Evolutionary conservation across 2,888 invertebrate genomes (phyloP).

Genomic region (Philereme vetulata): DNA sequence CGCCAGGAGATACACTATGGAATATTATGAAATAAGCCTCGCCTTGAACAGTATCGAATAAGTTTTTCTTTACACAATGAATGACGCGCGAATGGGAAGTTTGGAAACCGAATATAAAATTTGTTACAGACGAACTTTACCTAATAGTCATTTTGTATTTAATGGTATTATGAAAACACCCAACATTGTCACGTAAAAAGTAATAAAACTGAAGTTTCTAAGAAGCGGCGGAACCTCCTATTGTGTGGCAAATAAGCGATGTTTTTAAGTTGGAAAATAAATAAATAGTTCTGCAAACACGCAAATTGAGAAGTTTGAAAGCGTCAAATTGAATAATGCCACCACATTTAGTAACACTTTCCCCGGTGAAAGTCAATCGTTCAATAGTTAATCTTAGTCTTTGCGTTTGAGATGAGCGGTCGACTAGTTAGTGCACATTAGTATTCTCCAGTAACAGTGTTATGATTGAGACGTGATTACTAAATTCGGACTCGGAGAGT

Average conservation of each 20-base stretch:
- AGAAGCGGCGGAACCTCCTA: neutral
- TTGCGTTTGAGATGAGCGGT: slow-evolving; percentile 51
- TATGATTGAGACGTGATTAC: slow-evolving; percentile 36
- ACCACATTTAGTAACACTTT: slow-evolving; percentile 75
- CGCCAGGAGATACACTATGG: slow-evolving; percentile 30
- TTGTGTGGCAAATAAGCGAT: neutral
- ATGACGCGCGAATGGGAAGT: slow-evolving; percentile 3
- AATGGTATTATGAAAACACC: slow-evolving; percentile 5
- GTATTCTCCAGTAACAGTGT: slow-evolving; percentile 34
- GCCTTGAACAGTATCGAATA: slow-evolving; percentile 12
- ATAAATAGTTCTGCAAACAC: slow-evolving; percentile 45
- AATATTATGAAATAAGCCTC: slow-evolving; percentile 32
- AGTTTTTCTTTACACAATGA: slow-evolving; percentile 2
- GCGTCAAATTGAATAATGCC: slow-evolving; percentile 68
- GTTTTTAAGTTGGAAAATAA: slow-evolving; percentile 33
- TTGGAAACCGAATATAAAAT: slow-evolving; percentile 13
- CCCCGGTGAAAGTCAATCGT: slow-evolving; percentile 78
- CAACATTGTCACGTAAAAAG: neutral
- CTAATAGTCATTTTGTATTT: slow-evolving; percentile 5
- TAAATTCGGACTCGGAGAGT: slow-evolving; percentile 30
- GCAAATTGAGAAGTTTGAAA: slow-evolving; percentile 67
- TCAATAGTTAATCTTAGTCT: slow-evolving; percentile 74
- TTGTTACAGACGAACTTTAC: slow-evolving; percentile 9
- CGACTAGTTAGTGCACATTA: slow-evolving; percentile 45
- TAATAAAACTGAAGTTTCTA: neutral